These are phyloP conservation scores for Muscicapa adusta DNA, from an alignment of 2,113 vertebrate genomes.

Conservation along the genomic window DNA sequence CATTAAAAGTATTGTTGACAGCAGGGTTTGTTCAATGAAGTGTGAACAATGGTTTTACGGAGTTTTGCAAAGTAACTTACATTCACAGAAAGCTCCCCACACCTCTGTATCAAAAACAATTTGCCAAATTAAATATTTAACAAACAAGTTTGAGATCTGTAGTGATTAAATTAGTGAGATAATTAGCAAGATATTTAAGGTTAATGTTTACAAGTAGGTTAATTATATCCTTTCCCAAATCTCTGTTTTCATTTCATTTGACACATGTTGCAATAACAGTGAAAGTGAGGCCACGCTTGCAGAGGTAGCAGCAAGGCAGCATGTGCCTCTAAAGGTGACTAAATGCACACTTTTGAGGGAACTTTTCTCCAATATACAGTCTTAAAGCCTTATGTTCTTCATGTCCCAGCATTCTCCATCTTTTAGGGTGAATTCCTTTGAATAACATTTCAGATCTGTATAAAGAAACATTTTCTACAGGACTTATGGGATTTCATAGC, in stretches of 20 bases:
- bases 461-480: not conserved
- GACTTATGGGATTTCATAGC: not conserved
- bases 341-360: not conserved
- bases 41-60: not conserved
- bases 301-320: not conserved
- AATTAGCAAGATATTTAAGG: slow-evolving; percentile 57
- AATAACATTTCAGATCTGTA: not conserved
- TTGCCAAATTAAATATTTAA: slow-evolving; percentile 30
- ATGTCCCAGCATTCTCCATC: not conserved
- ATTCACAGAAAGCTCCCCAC: not conserved
- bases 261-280: not conserved
- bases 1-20: not conserved
- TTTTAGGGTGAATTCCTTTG: not conserved
- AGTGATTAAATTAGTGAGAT: slow-evolving; percentile 53
- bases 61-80: not conserved
- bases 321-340: not conserved
- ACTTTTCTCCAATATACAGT: not conserved
- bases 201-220: slow-evolving; percentile 55
- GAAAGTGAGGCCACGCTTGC: not conserved
- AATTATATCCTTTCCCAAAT: slow-evolving; percentile 52
- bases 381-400: not conserved
- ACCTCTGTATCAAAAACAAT: slow-evolving; percentile 16
- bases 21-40: not conserved
- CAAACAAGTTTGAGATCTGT: slow-evolving; percentile 35
- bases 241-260: slow-evolving; percentile 20